Evolutionary conservation across 2,113 vertebrate species (phyloP).

Genomic region (Indicator indicator): DNA sequence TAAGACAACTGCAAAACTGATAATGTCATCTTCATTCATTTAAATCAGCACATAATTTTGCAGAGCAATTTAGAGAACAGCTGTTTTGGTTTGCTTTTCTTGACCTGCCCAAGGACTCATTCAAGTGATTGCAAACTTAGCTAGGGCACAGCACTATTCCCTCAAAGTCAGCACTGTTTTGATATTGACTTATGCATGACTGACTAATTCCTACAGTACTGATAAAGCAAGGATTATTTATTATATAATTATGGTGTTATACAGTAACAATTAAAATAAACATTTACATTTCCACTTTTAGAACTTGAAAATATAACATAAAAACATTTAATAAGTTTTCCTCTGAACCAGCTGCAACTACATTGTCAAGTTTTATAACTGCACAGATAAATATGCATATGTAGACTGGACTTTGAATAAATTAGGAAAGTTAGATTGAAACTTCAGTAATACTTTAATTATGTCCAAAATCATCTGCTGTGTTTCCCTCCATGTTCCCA

Average conservation of each 20-base stretch:
- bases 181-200: not conserved
- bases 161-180: not conserved
- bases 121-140: not conserved
- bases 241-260: not conserved
- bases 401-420: not conserved
- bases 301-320: not conserved
- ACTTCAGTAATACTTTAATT: not conserved
- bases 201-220: not conserved
- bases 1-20: not conserved
- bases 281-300: not conserved
- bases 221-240: not conserved
- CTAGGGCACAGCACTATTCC: not conserved
- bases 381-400: not conserved
- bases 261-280: not conserved
- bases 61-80: not conserved
- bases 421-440: not conserved
- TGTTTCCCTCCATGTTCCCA: not conserved
- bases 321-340: not conserved
- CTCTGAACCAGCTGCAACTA: not conserved
- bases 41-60: not conserved
- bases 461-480: not conserved
- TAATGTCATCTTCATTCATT: not conserved
- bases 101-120: not conserved
- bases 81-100: not conserved
- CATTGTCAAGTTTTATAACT: not conserved